phyloP scores from a whole-genome alignment of 2,113 vertebrate species.

The Lipotes vexillifer region DNA sequence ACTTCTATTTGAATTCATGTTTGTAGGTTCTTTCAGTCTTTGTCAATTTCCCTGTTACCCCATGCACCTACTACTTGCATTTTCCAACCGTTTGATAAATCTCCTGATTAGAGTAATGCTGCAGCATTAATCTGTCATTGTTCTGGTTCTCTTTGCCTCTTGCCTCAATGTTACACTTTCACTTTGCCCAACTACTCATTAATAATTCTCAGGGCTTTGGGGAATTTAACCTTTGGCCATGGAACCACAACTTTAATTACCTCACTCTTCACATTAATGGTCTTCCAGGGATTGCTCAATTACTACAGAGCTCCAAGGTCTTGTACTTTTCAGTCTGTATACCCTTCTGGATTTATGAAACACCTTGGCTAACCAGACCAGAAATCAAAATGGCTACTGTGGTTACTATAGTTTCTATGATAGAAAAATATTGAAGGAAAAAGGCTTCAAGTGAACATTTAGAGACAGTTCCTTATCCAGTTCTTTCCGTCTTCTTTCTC shows the following conservation, averaged over 20 bases:
- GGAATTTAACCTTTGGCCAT: constrained; percentile 46
- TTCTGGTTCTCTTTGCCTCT: neutral
- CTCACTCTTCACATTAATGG: constrained; percentile 53
- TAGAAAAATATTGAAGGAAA: neutral
- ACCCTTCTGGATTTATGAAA: constrained; percentile 32
- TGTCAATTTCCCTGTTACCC: neutral
- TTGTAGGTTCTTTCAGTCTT: neutral
- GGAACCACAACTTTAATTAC: constrained; percentile 50
- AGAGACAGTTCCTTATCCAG: neutral
- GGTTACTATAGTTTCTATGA: neutral
- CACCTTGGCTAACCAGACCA: neutral
- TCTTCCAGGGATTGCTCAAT: constrained; percentile 26
- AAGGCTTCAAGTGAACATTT: neutral
- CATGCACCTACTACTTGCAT: neutral
- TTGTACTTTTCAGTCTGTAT: neutral
- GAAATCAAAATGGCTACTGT: neutral
- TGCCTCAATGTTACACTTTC: neutral
- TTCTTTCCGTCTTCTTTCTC: neutral
- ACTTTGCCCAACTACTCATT: neutral
- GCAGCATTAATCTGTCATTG: neutral
- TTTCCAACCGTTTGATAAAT: neutral
- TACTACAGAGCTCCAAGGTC: constrained; percentile 12
- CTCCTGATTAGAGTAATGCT: neutral
- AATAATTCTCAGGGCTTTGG: constrained; percentile 47
- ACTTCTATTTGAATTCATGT: neutral